Base-by-base conservation (phyloP, 2,888 invertebrate genomes). In the Euplexia lucipara region DNA sequence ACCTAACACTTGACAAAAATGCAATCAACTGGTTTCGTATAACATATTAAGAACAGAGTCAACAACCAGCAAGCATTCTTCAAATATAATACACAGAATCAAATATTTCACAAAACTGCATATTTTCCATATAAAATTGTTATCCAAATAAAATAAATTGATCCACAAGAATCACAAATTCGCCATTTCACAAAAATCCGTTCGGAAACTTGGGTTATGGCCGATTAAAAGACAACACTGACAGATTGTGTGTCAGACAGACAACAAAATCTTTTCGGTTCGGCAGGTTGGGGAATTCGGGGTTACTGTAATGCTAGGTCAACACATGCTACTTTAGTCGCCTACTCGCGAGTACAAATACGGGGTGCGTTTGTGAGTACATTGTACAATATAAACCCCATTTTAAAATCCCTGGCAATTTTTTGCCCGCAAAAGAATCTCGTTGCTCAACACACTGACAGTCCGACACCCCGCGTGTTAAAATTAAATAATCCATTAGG, bases 121-220 rank as follows among this genome's bases (percentile, higher is more conserved):
- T 79, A 76, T 88, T 89, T 88, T 84, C 78, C 69, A 84, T 88
- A 86, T 59, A 87, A 87, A 89, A 86, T 79, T 81, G 78, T 78
- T 80, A 84, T 73, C 75, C 84, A 85, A 81, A 75, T 87, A 85
- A 87, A 90, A 87, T 88, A 90, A 83, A 89, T 87, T 90, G 86
- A 90, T 88, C 87, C 83, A 83, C 84, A 88, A 88, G 87, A 90
- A 84, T 87, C 89, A 91, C 91, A 90, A 91, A 91, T 91, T 94
- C 94, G 94, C 95, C 94, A 94, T 94, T 94, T 91, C 92, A 90
- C 88, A 90, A 89, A 88, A 90, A 82, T 83, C 61, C 75, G 68
- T 81, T 74, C 68, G 45, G 75, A 59, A 81, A 67, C 57, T 35
- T 48, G 1, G 9, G 37, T 18, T 41, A 48, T 62, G 18, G 32